Evolutionary conservation across 2,888 invertebrate species (phyloP), one percentile per base, ranked within the genome.

Genomic region (Dryadula phaetusa): DNA sequence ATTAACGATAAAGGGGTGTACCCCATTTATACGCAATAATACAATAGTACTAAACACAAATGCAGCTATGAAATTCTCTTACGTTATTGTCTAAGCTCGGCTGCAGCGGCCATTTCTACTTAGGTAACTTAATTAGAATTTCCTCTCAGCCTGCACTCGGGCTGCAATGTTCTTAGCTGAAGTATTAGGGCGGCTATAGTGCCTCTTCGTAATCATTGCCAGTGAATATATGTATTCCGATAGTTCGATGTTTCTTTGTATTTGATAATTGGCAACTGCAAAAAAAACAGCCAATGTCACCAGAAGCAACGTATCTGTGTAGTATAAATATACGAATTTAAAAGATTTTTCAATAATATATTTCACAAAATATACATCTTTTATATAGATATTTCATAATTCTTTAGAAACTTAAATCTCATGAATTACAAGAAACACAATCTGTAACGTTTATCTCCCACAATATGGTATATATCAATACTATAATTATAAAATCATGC

Each of bases 71-170:
- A 70, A 70, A 70, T 72, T 64, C 69, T 69, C 67, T 63, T 69
- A 70, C 68, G 71, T 72, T 71, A 74, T 69, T 74, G 68, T 73
- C 74, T 72, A 71, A 75, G 71, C 71, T 68, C 66, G 70, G 74
- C 68, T 77, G 67, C 46, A 61, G 64, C 76, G 78, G 76, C 76
- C 77, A 80, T 77, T 76, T 80, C 77, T 77, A 80, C 82, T 84
- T 83, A 82, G 82, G 80, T 83, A 84, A 86, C 82, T 84, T 85
- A 85, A 87, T 87, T 87, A 86, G 82, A 83, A 82, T 83, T 84
- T 80, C 81, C 82, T 78, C 74, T 66, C 70, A 70, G 76, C 78
- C 75, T 72, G 76, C 78, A 81, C 79, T 82, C 75, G 70, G 75
- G 70, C 71, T 74, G 77, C 74, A 84, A 83, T 79, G 80, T 82